Conservation (phyloP, 64 coral and sea anemone genomes). For the Catalaphyllia jardinei region DNA sequence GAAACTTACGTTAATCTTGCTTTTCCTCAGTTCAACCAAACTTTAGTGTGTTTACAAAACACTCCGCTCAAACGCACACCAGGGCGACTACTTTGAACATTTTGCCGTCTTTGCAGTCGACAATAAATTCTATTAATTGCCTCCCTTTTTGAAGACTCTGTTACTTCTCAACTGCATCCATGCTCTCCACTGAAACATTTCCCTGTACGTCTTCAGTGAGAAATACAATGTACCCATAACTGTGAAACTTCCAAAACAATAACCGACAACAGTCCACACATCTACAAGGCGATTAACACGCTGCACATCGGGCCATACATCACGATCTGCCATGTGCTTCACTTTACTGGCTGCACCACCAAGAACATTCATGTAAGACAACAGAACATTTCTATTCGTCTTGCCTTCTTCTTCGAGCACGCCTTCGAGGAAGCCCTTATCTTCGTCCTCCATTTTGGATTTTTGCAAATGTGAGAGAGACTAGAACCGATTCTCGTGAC, state of each 20-base stretch:
- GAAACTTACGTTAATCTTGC: too few relatives aligned
- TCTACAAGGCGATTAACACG: conserved; percentile 63
- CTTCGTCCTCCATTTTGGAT: conserved; percentile 65
- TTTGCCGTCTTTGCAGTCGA: background rate
- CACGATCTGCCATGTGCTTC: conserved; percentile 39
- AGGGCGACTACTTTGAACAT: too few relatives aligned
- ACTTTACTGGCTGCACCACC: conserved; percentile 46
- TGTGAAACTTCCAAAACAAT: conserved; percentile 41
- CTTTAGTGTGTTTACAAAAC: too few relatives aligned
- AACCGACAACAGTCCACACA: conserved; percentile 65
- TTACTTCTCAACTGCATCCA: conserved; percentile 45
- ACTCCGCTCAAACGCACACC: too few relatives aligned
- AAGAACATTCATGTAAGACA: conserved; percentile 32
- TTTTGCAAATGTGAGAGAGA: background rate
- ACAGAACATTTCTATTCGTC: conserved; percentile 34
- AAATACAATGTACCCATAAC: conserved; percentile 62
- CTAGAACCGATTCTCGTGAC: background rate
- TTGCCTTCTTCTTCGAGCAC: conserved; percentile 46
- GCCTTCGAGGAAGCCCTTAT: conserved; percentile 24
- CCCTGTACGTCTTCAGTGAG: conserved; percentile 48
- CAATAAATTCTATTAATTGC: background rate
- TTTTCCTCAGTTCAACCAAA: too few relatives aligned
- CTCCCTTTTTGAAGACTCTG: background rate
- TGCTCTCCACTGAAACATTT: conserved; percentile 67
- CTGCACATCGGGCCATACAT: conserved; percentile 84